Conservation (phyloP, 2,797 vertebrate species). For the Manis javanica region DNA sequence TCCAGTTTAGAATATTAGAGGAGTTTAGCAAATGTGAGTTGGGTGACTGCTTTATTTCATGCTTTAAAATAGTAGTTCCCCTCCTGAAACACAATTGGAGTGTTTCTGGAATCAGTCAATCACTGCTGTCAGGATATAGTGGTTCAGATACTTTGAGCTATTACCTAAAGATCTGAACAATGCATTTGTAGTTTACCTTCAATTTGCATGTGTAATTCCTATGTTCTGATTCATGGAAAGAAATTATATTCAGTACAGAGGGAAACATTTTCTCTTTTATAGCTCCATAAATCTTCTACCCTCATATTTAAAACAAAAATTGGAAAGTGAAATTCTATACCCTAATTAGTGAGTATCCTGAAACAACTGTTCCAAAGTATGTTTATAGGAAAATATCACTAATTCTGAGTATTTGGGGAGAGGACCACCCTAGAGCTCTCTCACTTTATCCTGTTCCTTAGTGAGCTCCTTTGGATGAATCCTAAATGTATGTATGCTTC, state of each 20-base stretch:
- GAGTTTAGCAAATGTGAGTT: not conserved
- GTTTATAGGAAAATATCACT: conserved; percentile 7
- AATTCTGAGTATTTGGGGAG: not conserved
- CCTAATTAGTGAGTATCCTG: not conserved
- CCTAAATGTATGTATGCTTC: not conserved
- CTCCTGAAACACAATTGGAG: not conserved
- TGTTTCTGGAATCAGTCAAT: conserved; percentile 56
- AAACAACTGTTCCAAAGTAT: conserved; percentile 48
- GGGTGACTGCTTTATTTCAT: conserved; percentile 50
- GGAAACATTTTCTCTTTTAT: conserved; percentile 28
- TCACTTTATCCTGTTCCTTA: not conserved
- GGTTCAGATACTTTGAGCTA: not conserved
- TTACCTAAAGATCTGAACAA: conserved; percentile 5
- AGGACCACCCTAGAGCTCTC: not conserved
- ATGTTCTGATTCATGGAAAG: conserved; percentile 56
- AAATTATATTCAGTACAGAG: not conserved
- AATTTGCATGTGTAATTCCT: conserved; percentile 11
- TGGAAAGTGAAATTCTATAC: conserved; percentile 29
- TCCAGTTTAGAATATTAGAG: conserved; percentile 18
- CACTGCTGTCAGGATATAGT: not conserved
- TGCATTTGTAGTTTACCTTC: conserved; percentile 37
- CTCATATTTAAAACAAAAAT: conserved; percentile 47
- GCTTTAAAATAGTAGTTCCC: conserved; percentile 41
- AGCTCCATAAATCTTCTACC: not conserved
- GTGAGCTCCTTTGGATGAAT: not conserved